Evolutionary conservation across 2,888 invertebrate species (phyloP).

Genomic region (Tachina fera): DNA sequence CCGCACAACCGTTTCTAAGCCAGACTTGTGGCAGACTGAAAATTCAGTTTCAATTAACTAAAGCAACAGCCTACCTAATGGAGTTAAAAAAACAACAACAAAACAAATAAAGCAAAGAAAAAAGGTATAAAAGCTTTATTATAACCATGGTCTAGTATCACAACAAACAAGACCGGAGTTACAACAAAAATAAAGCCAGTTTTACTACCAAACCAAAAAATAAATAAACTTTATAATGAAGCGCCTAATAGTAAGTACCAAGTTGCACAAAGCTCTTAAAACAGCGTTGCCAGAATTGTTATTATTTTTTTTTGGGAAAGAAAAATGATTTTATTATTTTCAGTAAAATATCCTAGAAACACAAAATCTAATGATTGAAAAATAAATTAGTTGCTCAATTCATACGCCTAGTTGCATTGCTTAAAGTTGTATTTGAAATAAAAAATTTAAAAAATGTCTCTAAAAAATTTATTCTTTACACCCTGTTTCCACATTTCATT

Average conservation of each 20-base stretch:
- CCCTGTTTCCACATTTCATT: too few species aligned
- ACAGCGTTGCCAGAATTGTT: background rate
- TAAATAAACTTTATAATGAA: background rate
- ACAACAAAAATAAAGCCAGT: slow-evolving; percentile 62
- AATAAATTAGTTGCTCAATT: too few species aligned
- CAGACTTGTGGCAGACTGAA: slow-evolving; percentile 80
- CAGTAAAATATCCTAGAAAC: too few species aligned
- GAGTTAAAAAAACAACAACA: slow-evolving; percentile 6
- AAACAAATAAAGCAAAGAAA: slow-evolving; percentile 37
- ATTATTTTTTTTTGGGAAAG: background rate
- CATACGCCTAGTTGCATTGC: too few species aligned
- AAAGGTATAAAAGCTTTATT: slow-evolving; percentile 40
- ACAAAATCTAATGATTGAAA: too few species aligned
- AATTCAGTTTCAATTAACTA: slow-evolving; percentile 67
- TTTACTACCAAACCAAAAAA: slow-evolving; percentile 40
- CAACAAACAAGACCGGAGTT: slow-evolving; percentile 63
- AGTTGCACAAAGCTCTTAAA: slow-evolving; percentile 2
- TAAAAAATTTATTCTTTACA: too few species aligned
- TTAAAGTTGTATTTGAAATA: too few species aligned
- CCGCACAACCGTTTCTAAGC: slow-evolving; percentile 78
- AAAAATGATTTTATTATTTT: background rate
- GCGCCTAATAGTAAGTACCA: background rate
- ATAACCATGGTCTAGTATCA: slow-evolving; percentile 69
- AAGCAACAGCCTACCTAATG: slow-evolving; percentile 54
- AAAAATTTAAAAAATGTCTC: too few species aligned